Conservation (phyloP, 2,888 invertebrate genomes). For the Eupithecia vulgata region DNA sequence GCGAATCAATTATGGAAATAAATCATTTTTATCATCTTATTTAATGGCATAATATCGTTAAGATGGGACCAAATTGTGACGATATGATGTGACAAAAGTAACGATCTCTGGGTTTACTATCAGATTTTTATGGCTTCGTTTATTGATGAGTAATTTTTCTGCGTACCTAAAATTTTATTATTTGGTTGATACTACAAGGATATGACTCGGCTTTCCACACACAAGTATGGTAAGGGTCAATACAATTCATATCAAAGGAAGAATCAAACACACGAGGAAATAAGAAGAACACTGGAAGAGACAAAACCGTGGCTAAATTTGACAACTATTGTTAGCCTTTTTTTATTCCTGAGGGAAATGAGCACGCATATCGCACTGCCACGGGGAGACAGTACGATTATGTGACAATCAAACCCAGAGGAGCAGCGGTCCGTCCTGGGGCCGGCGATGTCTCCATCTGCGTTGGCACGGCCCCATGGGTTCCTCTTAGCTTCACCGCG, state of each 20-base stretch:
- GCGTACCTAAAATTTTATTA: not conserved
- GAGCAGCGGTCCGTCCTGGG: no score
- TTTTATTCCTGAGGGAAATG: no score
- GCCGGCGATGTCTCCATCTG: no score
- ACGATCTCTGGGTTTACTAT: constrained; percentile 8
- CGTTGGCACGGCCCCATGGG: no score
- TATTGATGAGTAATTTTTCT: constrained; percentile 12
- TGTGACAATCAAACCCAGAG: no score
- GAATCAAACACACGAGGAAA: not conserved
- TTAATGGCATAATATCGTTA: constrained; percentile 10
- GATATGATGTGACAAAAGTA: not conserved
- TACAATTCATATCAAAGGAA: not conserved
- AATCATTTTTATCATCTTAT: constrained; percentile 6
- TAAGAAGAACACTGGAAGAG: not conserved
- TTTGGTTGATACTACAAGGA: not conserved
- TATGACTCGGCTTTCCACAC: not conserved
- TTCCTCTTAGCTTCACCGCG: no score
- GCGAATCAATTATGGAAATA: constrained; percentile 10
- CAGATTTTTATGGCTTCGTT: not conserved
- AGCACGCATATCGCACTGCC: no score
- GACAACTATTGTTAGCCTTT: no score
- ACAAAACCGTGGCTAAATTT: no score
- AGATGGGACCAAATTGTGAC: constrained; percentile 6
- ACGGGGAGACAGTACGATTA: no score
- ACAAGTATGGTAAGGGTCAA: not conserved